A percentile compares a stretch with the other conserved stretches of the same genome.
These are phyloP conservation scores for Thera britannica DNA, from an alignment of 2,888 invertebrate species.

Conservation along the genomic window DNA sequence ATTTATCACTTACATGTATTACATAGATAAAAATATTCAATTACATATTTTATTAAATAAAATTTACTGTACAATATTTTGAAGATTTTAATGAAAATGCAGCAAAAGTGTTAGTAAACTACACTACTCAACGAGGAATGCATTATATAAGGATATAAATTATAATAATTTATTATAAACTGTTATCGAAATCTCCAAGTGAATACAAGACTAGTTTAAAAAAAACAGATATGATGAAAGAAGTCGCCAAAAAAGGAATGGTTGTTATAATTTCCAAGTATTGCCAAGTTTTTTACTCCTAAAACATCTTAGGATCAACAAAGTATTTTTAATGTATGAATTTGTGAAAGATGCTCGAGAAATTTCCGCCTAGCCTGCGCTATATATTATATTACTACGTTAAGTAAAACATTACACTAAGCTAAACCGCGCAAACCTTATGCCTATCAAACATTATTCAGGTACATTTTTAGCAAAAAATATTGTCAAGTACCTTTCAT, in stretches of 20 bases:
- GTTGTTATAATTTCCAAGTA: slow-evolving; percentile 8
- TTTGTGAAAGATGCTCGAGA: too few species aligned
- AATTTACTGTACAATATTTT: slow-evolving; percentile 21
- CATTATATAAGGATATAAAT: not conserved
- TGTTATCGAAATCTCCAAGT: slow-evolving; percentile 2
- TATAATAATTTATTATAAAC: not conserved
- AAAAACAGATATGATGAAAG: not conserved
- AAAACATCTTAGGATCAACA: not conserved
- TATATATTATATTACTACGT: not conserved
- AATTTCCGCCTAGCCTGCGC: not conserved
- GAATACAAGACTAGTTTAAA: slow-evolving; percentile 13
- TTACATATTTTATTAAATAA: not conserved
- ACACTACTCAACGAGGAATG: not conserved
- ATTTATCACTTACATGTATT: slow-evolving; percentile 30
- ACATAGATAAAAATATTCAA: not conserved
- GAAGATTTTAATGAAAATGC: slow-evolving; percentile 25
- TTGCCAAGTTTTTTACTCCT: not conserved
- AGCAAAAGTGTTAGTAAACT: not conserved
- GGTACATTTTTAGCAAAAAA: slow-evolving; percentile 26
- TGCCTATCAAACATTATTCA: slow-evolving; percentile 27
- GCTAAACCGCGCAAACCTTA: slow-evolving; percentile 5
- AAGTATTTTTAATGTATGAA: not conserved
- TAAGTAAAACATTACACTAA: slow-evolving; percentile 10
- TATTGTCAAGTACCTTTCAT: slow-evolving; percentile 24
- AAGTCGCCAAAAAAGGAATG: not conserved